Evolutionary conservation across 2,113 vertebrate species (phyloP).

Genomic region (Talpa occidentalis): DNA sequence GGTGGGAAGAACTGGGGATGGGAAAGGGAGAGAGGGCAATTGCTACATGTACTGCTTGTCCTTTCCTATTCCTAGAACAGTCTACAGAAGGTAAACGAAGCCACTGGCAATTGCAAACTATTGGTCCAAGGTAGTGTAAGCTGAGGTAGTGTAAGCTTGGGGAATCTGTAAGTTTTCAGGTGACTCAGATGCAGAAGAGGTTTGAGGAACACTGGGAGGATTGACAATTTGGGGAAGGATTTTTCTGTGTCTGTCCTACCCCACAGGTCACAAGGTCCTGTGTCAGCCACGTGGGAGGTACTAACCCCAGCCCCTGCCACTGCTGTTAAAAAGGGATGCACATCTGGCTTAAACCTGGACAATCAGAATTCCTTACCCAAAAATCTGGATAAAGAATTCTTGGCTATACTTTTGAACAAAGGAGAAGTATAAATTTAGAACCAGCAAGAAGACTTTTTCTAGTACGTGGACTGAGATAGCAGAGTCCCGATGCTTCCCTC

Average conservation of each 20-base stretch:
- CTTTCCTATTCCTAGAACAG: not conserved
- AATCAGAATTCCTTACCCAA: not conserved
- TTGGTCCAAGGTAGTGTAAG: not conserved
- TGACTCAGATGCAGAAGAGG: not conserved
- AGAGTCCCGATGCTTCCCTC: not conserved
- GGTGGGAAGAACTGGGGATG: not conserved
- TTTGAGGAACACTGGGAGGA: not conserved
- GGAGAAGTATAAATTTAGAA: not conserved
- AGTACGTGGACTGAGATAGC: not conserved
- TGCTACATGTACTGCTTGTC: not conserved
- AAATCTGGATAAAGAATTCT: not conserved
- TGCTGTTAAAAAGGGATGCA: not conserved
- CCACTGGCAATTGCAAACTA: not conserved
- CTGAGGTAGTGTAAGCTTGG: not conserved
- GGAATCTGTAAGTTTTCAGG: not conserved
- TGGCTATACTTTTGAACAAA: not conserved
- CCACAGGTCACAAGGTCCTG: not conserved
- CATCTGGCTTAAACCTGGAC: not conserved
- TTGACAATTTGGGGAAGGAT: not conserved
- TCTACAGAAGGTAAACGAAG: not conserved
- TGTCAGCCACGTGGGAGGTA: not conserved
- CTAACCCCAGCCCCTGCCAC: not conserved
- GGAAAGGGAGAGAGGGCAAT: not conserved
- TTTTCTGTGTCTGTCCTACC: not conserved
- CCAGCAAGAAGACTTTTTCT: not conserved